Conservation (phyloP, 2,113 vertebrate genomes). For the Anguilla rostrata region DNA sequence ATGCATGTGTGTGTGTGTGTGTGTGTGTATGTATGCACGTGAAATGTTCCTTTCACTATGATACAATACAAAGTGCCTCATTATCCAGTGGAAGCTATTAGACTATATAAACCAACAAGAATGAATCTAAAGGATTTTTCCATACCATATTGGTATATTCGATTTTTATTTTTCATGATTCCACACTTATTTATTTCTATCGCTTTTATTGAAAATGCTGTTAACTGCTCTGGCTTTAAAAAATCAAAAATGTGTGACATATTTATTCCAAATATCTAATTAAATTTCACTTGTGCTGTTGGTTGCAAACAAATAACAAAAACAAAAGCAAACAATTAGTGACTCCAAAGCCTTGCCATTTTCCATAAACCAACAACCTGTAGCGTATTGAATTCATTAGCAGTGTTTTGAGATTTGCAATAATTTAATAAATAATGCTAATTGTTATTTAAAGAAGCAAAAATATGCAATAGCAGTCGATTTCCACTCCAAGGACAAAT, state of each 20-base stretch:
- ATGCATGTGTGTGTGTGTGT: no score
- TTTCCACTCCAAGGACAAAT: slow-evolving; percentile 12
- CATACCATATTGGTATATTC: slow-evolving; percentile 81
- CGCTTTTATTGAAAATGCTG: slow-evolving; percentile 66
- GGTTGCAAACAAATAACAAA: slow-evolving; percentile 29
- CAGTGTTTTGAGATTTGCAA: slow-evolving; percentile 6
- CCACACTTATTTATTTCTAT: slow-evolving; percentile 68
- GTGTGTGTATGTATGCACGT: slow-evolving; percentile 43
- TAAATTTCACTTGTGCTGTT: slow-evolving; percentile 53
- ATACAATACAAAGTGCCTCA: slow-evolving; percentile 71
- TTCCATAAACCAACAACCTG: background rate
- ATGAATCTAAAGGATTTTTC: slow-evolving; percentile 71
- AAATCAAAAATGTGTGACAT: slow-evolving; percentile 52
- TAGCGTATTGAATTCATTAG: background rate
- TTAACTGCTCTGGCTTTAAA: slow-evolving; percentile 65
- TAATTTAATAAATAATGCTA: slow-evolving; percentile 1
- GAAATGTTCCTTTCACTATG: slow-evolving; percentile 64
- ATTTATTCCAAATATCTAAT: slow-evolving; percentile 53
- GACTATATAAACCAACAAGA: slow-evolving; percentile 71
- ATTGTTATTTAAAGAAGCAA: slow-evolving; percentile 15
- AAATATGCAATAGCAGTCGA: slow-evolving; percentile 34
- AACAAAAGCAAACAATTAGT: background rate
- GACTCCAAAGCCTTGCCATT: background rate
- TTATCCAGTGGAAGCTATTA: slow-evolving; percentile 70
- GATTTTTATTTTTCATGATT: slow-evolving; percentile 64